Conservation (phyloP, 2,888 invertebrate species). For the Ophioninae sp. region DNA sequence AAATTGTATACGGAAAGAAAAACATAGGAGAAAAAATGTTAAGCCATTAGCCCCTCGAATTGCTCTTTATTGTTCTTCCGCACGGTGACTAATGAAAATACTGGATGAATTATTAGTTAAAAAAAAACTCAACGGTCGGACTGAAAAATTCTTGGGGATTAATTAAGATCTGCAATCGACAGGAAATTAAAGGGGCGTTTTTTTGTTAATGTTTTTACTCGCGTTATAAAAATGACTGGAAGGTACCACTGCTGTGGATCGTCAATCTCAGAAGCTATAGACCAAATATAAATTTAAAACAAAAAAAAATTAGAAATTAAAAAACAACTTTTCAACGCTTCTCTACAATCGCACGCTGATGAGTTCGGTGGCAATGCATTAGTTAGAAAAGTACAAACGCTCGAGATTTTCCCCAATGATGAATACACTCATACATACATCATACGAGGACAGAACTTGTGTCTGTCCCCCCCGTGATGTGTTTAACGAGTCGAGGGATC, state of each 20-base stretch:
- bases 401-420: slow-evolving; percentile 46
- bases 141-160: not conserved
- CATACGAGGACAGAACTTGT: too few relatives aligned
- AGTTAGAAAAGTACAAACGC: slow-evolving; percentile 27
- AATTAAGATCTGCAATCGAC: not conserved
- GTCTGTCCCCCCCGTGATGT: not conserved
- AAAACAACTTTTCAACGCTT: too few relatives aligned
- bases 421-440: slow-evolving; percentile 1
- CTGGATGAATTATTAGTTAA: not conserved
- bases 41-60: not conserved
- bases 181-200: not conserved
- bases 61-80: not conserved
- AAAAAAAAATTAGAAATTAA: too few relatives aligned
- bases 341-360: too few relatives aligned
- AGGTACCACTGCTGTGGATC: slow-evolving; percentile 29
- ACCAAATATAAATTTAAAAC: not conserved
- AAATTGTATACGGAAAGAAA: not conserved
- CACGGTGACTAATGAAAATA: not conserved
- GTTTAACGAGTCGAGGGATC: not conserved
- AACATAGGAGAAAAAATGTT: not conserved
- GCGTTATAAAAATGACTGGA: not conserved
- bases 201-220: not conserved
- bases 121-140: not conserved
- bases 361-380: slow-evolving; percentile 1
- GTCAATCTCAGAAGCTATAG: not conserved